Percentiles rank a stretch among this genome's conserved stretches.
phyloP scores from a whole-genome alignment of 2,113 vertebrate genomes.

The Pavo muticus region DNA sequence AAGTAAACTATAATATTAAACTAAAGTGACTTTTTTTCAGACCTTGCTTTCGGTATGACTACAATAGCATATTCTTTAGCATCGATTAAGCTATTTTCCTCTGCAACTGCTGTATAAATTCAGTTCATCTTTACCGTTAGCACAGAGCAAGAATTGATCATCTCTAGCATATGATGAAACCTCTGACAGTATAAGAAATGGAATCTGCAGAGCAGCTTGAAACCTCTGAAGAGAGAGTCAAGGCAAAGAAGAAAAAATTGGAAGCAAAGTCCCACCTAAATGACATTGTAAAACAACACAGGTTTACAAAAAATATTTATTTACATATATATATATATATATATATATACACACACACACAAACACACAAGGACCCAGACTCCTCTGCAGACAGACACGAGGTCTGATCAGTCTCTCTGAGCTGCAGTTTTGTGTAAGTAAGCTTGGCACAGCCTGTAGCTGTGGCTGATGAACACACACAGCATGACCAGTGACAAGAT shows the following conservation, averaged over 20 bases:
- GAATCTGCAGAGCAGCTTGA: rapidly evolving
- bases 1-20: background rate
- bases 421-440: background rate
- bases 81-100: background rate
- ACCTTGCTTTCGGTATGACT: background rate
- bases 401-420: background rate
- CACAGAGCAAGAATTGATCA: rapidly evolving
- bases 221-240: background rate
- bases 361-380: background rate
- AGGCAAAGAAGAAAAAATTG: background rate
- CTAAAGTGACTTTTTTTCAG: background rate
- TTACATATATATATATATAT: too few species aligned
- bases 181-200: background rate
- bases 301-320: background rate
- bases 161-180: rapidly evolving
- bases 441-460: background rate
- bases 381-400: background rate
- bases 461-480: background rate
- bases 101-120: background rate
- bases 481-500: background rate
- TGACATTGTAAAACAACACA: rapidly evolving
- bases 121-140: background rate
- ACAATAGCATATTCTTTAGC: background rate
- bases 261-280: background rate
- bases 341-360: background rate